phyloP scores from a whole-genome alignment of 1,140 invertebrate species.

The Pseudachorutes palmiensis region DNA sequence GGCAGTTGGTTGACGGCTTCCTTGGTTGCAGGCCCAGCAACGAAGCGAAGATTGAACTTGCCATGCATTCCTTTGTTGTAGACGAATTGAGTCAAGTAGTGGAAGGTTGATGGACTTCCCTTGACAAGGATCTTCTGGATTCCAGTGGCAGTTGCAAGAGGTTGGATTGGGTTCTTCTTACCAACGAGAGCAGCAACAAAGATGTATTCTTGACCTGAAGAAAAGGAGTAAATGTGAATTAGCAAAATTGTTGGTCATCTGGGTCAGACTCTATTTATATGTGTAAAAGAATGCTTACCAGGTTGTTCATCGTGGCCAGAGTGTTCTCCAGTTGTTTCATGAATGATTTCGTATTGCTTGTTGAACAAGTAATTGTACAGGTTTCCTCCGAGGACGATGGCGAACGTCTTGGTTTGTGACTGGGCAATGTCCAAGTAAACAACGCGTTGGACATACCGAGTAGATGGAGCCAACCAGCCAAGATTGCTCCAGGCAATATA shows the following conservation, averaged over 20 bases:
- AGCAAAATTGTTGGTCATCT: neutral
- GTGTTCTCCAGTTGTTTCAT: neutral
- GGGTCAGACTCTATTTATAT: neutral
- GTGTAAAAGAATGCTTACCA: neutral
- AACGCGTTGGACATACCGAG: constrained; percentile 21
- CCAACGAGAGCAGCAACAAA: constrained; percentile 26
- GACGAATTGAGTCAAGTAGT: constrained; percentile 22
- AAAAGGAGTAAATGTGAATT: neutral
- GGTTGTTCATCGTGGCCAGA: neutral
- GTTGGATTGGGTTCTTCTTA: constrained; percentile 26
- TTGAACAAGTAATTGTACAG: neutral
- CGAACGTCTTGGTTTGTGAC: constrained; percentile 34
- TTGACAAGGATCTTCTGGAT: constrained; percentile 19
- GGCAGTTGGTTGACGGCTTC: constrained; percentile 25
- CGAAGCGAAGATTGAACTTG: constrained; percentile 22
- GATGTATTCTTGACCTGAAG: constrained; percentile 16
- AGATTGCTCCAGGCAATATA: constrained; percentile 15
- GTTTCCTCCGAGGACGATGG: constrained; percentile 23
- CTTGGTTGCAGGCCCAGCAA: constrained; percentile 25
- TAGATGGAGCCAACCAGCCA: constrained; percentile 19
- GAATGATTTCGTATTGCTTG: neutral
- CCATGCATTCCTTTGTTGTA: neutral
- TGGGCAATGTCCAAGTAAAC: constrained; percentile 28
- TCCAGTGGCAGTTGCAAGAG: constrained; percentile 3
- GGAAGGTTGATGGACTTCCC: constrained; percentile 19